These are phyloP conservation scores for Myotis yumanensis DNA, from an alignment of 2,113 vertebrate genomes.

Conservation along the genomic window DNA sequence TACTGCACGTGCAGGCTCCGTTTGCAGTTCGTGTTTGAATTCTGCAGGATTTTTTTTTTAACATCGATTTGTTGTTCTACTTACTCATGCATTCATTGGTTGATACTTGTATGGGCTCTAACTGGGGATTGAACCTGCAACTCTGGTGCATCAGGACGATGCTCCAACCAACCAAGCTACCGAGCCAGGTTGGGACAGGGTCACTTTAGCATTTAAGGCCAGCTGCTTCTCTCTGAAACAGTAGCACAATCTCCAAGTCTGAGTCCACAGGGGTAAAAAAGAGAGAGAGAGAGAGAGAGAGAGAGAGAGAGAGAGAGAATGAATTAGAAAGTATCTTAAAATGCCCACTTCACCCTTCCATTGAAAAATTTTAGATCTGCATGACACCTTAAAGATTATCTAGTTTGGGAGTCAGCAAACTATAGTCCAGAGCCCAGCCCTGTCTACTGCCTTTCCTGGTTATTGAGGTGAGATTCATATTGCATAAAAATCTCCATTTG, in stretches of 20 bases:
- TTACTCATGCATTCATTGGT: neutral
- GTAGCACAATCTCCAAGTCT: neutral
- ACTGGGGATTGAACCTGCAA: neutral
- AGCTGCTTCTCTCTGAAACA: neutral
- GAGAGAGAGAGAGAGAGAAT: too few relatives aligned
- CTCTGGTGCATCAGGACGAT: neutral
- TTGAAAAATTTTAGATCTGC: neutral
- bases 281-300: too few relatives aligned
- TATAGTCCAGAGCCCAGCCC: neutral
- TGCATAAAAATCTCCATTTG: neutral
- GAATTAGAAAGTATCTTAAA: neutral
- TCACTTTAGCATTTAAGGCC: too few relatives aligned
- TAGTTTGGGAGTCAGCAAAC: neutral
- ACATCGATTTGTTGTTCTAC: neutral
- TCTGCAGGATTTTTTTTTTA: neutral
- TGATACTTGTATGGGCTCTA: neutral
- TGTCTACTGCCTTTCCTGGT: neutral
- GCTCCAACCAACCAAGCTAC: neutral
- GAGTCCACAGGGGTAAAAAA: neutral
- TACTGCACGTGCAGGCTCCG: neutral
- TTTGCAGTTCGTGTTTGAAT: neutral
- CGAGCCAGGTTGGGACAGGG: neutral
- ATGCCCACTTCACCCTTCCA: neutral
- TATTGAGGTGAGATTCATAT: neutral
- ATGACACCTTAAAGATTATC: neutral